Evolutionary conservation across 1,140 invertebrate species (phyloP).

Genomic region (Lucilia sericata): DNA sequence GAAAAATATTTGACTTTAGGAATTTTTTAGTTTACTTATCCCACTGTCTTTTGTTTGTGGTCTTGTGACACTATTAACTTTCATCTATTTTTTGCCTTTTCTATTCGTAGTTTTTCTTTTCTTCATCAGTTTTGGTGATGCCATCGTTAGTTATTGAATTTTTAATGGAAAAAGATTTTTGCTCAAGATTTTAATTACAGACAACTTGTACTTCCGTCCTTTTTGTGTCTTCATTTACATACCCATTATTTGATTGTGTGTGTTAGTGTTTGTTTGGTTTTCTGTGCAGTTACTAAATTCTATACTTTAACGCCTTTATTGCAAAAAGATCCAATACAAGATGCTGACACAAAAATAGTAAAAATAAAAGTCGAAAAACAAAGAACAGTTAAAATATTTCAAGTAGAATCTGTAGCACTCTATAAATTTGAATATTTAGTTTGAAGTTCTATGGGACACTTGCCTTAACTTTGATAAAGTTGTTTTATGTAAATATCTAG

Average conservation of each 20-base stretch:
- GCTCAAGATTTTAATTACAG: not conserved
- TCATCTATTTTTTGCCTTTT: not conserved
- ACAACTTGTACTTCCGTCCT: not conserved
- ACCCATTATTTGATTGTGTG: not conserved
- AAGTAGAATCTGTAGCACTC: no score
- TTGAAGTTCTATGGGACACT: no score
- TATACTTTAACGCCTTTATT: not conserved
- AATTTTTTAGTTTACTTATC: no score
- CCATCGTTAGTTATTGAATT: not conserved
- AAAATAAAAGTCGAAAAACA: no score
- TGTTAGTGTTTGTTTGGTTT: not conserved
- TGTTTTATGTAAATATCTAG: no score
- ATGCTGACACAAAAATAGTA: not conserved
- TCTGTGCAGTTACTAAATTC: not conserved
- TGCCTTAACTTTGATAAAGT: no score
- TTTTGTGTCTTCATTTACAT: not conserved
- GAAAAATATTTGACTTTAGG: no score
- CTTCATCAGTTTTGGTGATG: not conserved
- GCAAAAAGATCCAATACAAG: not conserved
- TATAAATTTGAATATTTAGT: no score
- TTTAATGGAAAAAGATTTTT: not conserved
- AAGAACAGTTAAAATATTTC: no score
- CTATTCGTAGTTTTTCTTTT: not conserved
- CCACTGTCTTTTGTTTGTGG: not conserved
- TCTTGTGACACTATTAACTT: not conserved